Evolutionary conservation across 2,888 invertebrate genomes (phyloP).

Genomic region (Malthinus seriepunctatus): DNA sequence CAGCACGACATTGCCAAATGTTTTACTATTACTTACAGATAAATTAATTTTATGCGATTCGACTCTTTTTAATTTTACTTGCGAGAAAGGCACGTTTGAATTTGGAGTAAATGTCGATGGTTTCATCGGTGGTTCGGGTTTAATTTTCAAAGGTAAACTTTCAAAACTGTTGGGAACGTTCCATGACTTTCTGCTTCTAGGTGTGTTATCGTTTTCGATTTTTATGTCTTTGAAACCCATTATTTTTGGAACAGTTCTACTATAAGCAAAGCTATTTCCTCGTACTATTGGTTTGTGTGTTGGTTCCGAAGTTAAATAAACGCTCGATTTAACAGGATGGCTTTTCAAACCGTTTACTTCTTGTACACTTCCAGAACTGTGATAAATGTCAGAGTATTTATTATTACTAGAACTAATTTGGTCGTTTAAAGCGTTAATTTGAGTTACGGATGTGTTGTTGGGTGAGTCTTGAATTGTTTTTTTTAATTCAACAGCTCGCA

Average conservation of each 20-base stretch:
- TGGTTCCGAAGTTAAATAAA: constrained; percentile 33
- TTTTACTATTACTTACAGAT: constrained; percentile 14
- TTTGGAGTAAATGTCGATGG: constrained; percentile 24
- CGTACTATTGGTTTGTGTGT: constrained; percentile 40
- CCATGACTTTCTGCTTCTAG: constrained; percentile 40
- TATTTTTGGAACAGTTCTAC: constrained; percentile 44
- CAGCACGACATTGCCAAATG: constrained; percentile 34
- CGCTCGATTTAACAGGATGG: constrained; percentile 26
- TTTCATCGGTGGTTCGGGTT: constrained; percentile 14
- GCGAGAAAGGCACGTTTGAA: constrained; percentile 53
- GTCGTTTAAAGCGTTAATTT: constrained; percentile 20
- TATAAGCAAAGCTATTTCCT: constrained; percentile 43
- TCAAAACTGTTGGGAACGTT: constrained; percentile 36
- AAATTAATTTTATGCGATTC: constrained; percentile 46
- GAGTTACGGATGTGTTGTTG: constrained; percentile 24
- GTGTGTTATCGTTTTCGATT: constrained; percentile 20
- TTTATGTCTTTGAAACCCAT: constrained; percentile 47
- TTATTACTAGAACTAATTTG: constrained; percentile 13
- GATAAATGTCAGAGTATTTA: constrained; percentile 17
- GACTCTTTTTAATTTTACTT: constrained; percentile 56
- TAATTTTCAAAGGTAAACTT: constrained; percentile 40
- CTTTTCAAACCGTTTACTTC: constrained; percentile 28
- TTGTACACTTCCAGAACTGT: constrained; percentile 13
- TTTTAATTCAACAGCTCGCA: constrained; percentile 57
- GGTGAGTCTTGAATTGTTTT: constrained; percentile 48